Percentiles rank a stretch among this genome's conserved stretches.
phyloP scores from a whole-genome alignment of 2,888 invertebrate species.

The Eudemis profundana region DNA sequence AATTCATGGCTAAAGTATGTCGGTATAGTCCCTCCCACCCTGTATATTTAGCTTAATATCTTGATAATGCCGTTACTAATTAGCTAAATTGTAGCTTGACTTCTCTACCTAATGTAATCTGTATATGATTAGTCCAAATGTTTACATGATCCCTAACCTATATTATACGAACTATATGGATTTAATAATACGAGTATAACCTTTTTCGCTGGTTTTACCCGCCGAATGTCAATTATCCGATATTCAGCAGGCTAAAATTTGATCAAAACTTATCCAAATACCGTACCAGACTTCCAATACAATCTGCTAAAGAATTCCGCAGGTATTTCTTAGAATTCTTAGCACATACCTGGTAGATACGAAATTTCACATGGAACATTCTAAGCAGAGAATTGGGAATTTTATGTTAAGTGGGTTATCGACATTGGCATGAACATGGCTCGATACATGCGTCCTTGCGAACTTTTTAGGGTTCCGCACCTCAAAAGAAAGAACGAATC shows the following conservation, averaged over 20 bases:
- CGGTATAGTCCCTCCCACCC: too few species aligned
- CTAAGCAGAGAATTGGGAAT: background rate
- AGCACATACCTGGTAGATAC: background rate
- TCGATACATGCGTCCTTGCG: slow-evolving; percentile 34
- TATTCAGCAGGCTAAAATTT: background rate
- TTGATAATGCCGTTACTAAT: too few species aligned
- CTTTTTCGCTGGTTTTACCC: background rate
- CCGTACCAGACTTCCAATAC: background rate
- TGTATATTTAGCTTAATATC: too few species aligned
- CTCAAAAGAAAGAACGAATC: too few species aligned
- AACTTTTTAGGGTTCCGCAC: too few species aligned
- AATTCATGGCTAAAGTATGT: too few species aligned
- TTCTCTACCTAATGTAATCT: too few species aligned
- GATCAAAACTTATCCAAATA: background rate
- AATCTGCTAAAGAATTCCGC: slow-evolving; percentile 8
- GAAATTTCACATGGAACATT: slow-evolving; percentile 16
- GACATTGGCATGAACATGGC: background rate
- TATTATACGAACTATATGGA: too few species aligned
- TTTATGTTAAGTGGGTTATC: background rate
- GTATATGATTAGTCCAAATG: too few species aligned
- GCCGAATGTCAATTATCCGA: background rate
- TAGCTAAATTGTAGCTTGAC: too few species aligned
- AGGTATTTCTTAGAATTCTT: slow-evolving; percentile 7
- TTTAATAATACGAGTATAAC: too few species aligned
- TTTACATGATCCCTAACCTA: too few species aligned